Conservation (phyloP, 2,888 invertebrate species). For the Augochlorella aurata region DNA sequence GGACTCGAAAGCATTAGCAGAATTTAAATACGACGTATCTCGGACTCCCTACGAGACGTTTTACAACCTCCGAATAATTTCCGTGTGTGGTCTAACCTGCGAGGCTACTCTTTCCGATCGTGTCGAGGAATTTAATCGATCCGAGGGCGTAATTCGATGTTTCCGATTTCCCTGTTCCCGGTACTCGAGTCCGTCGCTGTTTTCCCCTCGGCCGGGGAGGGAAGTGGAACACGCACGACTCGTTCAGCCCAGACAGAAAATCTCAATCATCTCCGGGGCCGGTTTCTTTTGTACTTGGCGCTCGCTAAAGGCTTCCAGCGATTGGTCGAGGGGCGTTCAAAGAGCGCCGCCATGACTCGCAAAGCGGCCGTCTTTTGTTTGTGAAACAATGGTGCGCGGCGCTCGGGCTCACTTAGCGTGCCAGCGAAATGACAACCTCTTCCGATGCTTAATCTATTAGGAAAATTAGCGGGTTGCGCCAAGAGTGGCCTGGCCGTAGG, state of each 20-base stretch:
- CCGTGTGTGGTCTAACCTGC: neutral
- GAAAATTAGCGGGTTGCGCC: conserved; percentile 76
- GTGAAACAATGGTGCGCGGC: conserved; percentile 80
- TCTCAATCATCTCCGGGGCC: conserved; percentile 76
- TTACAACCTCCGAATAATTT: neutral
- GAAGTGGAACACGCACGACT: conserved; percentile 15
- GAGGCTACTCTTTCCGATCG: neutral
- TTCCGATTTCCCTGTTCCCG: conserved; percentile 3
- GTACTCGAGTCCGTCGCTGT: conserved; percentile 1
- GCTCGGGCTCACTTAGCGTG: conserved; percentile 77
- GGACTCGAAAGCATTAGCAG: too few species aligned
- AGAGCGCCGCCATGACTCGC: conserved; percentile 81
- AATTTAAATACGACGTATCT: too few species aligned
- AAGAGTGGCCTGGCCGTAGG: conserved; percentile 25
- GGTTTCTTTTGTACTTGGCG: conserved; percentile 77
- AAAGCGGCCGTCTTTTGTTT: conserved; percentile 80
- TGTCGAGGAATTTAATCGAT: neutral
- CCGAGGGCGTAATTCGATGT: neutral
- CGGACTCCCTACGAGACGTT: neutral
- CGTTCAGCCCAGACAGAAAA: conserved; percentile 71
- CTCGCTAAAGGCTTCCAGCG: conserved; percentile 73
- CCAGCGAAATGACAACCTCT: conserved; percentile 76
- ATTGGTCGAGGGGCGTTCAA: conserved; percentile 81
- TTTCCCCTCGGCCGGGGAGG: neutral
- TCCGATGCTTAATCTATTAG: conserved; percentile 79